Percentiles rank a stretch among this genome's conserved stretches.
These are phyloP conservation scores for Halcyon senegalensis DNA, from an alignment of 2,113 vertebrate species.

Conservation along the genomic window DNA sequence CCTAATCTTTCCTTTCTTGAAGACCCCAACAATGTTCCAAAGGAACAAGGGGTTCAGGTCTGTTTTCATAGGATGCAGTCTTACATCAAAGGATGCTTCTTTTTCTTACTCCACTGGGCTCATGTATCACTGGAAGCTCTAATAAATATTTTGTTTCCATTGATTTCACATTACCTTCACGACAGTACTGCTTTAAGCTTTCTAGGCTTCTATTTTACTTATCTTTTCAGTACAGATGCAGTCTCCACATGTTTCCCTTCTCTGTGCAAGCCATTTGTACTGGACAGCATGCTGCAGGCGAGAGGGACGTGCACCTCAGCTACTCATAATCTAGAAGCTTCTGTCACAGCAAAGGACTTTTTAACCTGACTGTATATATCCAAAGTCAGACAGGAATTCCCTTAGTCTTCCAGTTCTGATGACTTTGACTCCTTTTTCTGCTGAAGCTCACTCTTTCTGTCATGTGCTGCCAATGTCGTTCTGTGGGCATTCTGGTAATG, in stretches of 20 bases:
- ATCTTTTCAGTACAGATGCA: not conserved
- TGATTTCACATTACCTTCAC: fast-evolving
- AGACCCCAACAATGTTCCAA: fast-evolving
- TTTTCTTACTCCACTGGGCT: not conserved
- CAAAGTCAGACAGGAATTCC: not conserved
- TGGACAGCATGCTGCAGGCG: not conserved
- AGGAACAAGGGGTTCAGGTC: not conserved
- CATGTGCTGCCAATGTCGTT: fast-evolving
- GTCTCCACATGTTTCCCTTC: not conserved
- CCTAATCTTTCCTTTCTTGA: not conserved
- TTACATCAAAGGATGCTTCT: not conserved
- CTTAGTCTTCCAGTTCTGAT: not conserved
- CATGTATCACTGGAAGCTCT: fast-evolving
- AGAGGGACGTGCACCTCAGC: not conserved
- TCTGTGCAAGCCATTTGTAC: not conserved
- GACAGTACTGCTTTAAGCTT: not conserved
- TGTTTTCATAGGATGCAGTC: not conserved
- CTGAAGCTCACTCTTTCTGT: not conserved
- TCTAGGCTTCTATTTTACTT: not conserved
- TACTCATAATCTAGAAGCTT: not conserved
- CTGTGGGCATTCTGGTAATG: not conserved
- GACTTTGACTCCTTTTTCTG: not conserved
- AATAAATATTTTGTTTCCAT: not conserved
- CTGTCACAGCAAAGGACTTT: not conserved
- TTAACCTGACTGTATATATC: not conserved